phyloP scores from a whole-genome alignment of 2,888 invertebrate genomes.

The Philaethria dido region DNA sequence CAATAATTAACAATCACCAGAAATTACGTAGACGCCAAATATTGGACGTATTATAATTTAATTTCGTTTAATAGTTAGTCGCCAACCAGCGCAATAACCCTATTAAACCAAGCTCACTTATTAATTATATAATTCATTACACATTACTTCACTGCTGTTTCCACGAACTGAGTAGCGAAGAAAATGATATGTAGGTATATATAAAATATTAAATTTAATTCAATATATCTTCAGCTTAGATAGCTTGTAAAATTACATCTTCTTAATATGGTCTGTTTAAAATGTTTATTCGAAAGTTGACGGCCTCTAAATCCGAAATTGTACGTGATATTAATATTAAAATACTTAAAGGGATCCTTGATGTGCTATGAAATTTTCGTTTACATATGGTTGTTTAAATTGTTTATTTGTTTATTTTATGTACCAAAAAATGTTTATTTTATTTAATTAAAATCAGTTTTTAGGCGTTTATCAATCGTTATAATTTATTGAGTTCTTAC shows the following conservation, averaged over 20 bases:
- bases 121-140: neutral
- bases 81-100: neutral
- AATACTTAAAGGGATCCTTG: slow-evolving; percentile 15
- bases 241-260: neutral
- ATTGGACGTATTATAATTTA: too few species aligned
- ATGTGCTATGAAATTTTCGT: neutral
- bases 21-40: neutral
- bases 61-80: neutral
- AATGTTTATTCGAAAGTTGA: slow-evolving; percentile 32
- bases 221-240: neutral
- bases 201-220: neutral
- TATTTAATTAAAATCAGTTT: too few species aligned
- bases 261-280: slow-evolving; percentile 12
- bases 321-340: slow-evolving; percentile 25
- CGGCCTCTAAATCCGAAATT: slow-evolving; percentile 26
- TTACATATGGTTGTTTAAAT: too few species aligned
- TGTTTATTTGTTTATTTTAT: neutral
- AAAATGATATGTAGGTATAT: neutral
- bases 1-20: neutral
- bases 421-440: neutral
- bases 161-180: neutral
- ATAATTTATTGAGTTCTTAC: neutral
- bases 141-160: neutral
- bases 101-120: neutral
- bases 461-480: neutral